Evolutionary conservation across 2,888 invertebrate species (phyloP).

Genomic region (Macrophya alboannulata): DNA sequence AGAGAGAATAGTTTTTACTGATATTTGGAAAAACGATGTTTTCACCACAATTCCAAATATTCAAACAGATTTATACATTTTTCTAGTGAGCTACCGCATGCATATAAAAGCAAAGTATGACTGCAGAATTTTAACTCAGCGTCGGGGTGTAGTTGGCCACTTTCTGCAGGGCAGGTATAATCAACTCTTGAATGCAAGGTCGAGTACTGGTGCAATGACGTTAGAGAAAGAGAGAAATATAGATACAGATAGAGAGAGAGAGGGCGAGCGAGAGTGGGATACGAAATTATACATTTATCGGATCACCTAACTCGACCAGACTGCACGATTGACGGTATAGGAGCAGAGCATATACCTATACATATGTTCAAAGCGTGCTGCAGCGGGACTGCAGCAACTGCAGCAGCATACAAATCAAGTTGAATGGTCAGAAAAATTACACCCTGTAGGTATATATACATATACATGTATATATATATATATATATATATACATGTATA

Average conservation of each 20-base stretch:
- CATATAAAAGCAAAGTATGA: not conserved
- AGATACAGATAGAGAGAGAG: not conserved
- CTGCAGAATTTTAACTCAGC: not conserved
- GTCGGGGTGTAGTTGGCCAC: conserved; percentile 6
- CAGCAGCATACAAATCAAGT: not conserved
- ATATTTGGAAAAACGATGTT: not conserved
- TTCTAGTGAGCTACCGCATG: no score
- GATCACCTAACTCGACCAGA: conserved; percentile 7
- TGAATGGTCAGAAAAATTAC: not conserved
- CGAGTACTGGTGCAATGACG: not conserved
- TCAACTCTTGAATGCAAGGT: conserved; percentile 19
- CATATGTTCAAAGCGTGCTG: not conserved
- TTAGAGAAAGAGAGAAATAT: not conserved
- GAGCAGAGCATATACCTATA: no score
- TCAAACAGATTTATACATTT: not conserved
- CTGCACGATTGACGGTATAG: not conserved
- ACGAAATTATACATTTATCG: conserved; percentile 8
- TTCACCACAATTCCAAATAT: not conserved
- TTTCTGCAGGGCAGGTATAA: conserved; percentile 17
- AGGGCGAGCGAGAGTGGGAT: not conserved
- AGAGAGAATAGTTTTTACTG: not conserved
- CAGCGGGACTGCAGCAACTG: not conserved
- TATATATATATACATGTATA: not conserved
- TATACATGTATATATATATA: not conserved
- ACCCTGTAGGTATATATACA: not conserved